Conservation (phyloP, 2,888 invertebrate genomes). For the Latrodectus hesperus region DNA sequence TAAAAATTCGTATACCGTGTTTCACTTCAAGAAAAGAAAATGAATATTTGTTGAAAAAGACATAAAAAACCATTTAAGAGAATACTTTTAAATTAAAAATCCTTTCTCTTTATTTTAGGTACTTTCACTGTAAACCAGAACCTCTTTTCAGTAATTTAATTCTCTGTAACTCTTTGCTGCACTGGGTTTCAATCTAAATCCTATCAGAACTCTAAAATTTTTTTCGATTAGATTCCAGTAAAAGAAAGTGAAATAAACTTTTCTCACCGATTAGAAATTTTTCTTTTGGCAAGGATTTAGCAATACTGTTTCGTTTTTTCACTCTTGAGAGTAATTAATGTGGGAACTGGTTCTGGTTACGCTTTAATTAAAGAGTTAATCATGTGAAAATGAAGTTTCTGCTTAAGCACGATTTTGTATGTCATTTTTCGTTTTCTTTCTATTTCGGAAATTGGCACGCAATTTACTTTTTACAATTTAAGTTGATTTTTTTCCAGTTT, state of each 20-base stretch:
- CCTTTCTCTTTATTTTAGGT: no score
- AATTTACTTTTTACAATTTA: no score
- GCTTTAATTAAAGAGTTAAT: conserved; percentile 45
- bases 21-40: no score
- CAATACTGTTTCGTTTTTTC: neutral
- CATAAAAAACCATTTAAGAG: no score
- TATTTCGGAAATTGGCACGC: no score
- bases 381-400: conserved; percentile 26
- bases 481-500: no score
- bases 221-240: conserved; percentile 10
- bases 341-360: neutral
- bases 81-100: no score
- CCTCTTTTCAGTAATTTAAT: conserved; percentile 19
- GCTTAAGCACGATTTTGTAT: no score
- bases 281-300: neutral
- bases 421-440: no score
- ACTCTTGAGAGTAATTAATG: neutral
- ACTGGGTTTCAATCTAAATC: conserved; percentile 8
- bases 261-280: neutral
- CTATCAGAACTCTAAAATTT: neutral
- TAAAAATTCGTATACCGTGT: no score
- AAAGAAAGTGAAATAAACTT: conserved; percentile 12
- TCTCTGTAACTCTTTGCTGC: conserved; percentile 13
- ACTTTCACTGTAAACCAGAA: no score
- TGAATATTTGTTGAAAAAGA: no score